Evolutionary conservation across 2,888 invertebrate species (phyloP).

Genomic region (Harpalus rufipes): DNA sequence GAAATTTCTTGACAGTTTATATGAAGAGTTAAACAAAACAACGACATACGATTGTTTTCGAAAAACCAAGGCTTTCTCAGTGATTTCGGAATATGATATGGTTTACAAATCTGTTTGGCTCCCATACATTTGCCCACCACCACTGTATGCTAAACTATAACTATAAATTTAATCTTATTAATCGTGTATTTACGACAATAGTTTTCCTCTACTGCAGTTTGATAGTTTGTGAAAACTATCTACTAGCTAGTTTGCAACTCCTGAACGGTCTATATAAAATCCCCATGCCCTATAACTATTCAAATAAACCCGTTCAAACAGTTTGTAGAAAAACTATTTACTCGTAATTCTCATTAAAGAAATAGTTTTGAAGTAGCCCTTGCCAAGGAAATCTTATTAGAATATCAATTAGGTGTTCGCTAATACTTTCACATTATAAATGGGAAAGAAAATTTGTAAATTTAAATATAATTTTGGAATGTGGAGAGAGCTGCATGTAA

Average conservation of each 20-base stretch:
- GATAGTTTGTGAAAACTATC: slow-evolving; percentile 6
- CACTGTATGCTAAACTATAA: background rate
- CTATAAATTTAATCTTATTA: slow-evolving; percentile 4
- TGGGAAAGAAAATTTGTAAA: background rate
- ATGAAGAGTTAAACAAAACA: too few species aligned
- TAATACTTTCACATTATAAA: background rate
- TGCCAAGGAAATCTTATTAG: background rate
- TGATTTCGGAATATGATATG: too few species aligned
- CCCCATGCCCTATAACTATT: background rate
- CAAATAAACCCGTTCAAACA: background rate
- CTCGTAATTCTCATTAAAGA: background rate
- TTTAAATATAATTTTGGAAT: background rate
- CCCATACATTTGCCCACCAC: too few species aligned
- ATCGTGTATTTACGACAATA: slow-evolving; percentile 2
- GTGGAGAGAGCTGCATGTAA: background rate
- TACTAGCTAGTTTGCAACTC: background rate
- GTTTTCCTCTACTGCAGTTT: background rate
- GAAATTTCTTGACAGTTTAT: too few species aligned
- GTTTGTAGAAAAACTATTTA: background rate
- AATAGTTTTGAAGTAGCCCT: too few species aligned
- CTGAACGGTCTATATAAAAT: background rate
- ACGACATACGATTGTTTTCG: too few species aligned
- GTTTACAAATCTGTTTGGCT: too few species aligned
- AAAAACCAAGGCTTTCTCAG: too few species aligned
- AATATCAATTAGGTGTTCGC: background rate